Evolutionary conservation across 2,797 vertebrate genomes (phyloP), one percentile per base, ranked within the genome.

Genomic region (Macroramphosus scolopax): DNA sequence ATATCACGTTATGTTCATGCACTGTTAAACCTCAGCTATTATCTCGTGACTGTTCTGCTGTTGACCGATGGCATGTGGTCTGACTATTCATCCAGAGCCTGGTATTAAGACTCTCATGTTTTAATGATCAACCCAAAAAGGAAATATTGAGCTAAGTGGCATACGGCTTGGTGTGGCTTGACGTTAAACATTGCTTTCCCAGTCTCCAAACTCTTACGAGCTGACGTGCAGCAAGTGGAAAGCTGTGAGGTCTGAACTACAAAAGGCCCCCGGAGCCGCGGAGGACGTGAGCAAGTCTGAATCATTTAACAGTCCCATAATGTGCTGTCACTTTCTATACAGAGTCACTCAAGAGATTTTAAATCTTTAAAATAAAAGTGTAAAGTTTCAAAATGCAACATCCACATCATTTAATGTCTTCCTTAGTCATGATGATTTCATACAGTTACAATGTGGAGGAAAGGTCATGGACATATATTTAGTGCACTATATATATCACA

Each of bases 141-240:
- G 51, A 89, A 88, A 87, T 87, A 89, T 89, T 87, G 76, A 89
- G 87, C 67, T 63, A 75, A 81, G 75, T 76, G 75, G 80, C 57
- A 61, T 43, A 70, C 50, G 39, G 59, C 69, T 40, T 51, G 68
- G 61, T 68, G 61, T 50, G 54, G 59, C 68, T 60, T 70, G 72
- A 80, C 39, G 67, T 75, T 82, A 83, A 87, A 84, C 53, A 31
- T 72, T 78, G 74, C 39, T 51, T 51, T 64, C 32, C 33, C 34
- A 14, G 8, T 58, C 61, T 59, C 54, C 32, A 42, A 50, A 54
- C 35, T 39, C 45, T 34, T 22, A 6, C 1, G 1, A 58, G 48
- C 42, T 32, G 56, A 68, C 28, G 49, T 28, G 53, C 13, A 22
- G 53, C 30, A 17, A 8, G 51, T 29, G 37, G 32, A 37, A 39